phyloP scores from a whole-genome alignment of 2,888 invertebrate species.

The Drosophila nigricruria region DNA sequence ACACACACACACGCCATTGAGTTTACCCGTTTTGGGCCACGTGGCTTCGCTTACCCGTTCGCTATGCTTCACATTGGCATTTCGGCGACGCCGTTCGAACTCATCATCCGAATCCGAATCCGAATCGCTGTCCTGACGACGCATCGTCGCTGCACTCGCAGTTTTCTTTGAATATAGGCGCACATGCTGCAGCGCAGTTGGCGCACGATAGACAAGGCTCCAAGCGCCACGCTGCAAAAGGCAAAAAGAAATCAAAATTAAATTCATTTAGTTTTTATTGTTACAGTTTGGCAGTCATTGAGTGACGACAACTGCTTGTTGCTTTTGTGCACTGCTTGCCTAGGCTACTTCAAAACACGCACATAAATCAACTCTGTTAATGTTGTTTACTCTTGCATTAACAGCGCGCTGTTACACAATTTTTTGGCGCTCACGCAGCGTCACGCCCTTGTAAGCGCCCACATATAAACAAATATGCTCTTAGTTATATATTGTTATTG shows the following conservation, averaged over 20 bases:
- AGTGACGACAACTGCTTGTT: conserved; percentile 28
- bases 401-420: conserved; percentile 35
- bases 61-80: conserved; percentile 67
- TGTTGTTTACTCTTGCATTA: conserved; percentile 39
- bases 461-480: conserved; percentile 17
- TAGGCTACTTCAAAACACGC: conserved; percentile 14
- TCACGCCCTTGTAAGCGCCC: conserved; percentile 22
- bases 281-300: conserved; percentile 26
- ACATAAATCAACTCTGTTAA: conserved; percentile 35
- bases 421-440: conserved; percentile 31
- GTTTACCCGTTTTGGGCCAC: conserved; percentile 24
- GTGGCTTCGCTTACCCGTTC: conserved; percentile 74
- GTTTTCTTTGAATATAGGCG: conserved; percentile 80
- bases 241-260: conserved; percentile 11
- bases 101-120: conserved; percentile 87
- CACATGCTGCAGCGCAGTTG: conserved; percentile 41
- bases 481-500: conserved; percentile 14
- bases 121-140: conserved; percentile 85
- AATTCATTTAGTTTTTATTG: not conserved
- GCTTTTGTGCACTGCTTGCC: conserved; percentile 39
- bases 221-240: conserved; percentile 47
- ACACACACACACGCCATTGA: not conserved
- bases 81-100: conserved; percentile 74
- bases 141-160: conserved; percentile 60
- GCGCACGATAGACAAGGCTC: conserved; percentile 44